Conservation (phyloP, 2,113 vertebrate species). For the Neogale vison region DNA sequence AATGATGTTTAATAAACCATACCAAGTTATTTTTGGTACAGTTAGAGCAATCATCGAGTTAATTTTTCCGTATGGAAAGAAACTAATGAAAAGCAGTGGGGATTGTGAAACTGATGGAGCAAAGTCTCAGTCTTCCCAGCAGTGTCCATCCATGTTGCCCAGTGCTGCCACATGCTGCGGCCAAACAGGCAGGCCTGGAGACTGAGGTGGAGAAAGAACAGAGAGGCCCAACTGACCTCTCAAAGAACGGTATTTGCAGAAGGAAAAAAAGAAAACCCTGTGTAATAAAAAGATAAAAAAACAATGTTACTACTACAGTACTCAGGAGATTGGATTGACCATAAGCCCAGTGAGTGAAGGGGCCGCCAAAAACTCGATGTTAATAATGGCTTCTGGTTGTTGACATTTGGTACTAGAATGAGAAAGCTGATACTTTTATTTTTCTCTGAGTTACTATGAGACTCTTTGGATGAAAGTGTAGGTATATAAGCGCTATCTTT, state of each 20-base stretch:
- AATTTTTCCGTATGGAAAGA: conserved; percentile 35
- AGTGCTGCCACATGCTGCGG: fast-evolving
- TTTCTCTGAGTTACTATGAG: neutral
- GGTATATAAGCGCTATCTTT: neutral
- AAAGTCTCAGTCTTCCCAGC: conserved; percentile 7
- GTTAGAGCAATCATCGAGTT: conserved; percentile 6
- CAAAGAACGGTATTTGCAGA: neutral
- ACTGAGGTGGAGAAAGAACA: neutral
- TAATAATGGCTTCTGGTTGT: neutral
- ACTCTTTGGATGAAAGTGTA: neutral
- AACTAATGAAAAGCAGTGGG: neutral
- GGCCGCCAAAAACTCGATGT: neutral
- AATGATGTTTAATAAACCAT: conserved; percentile 44
- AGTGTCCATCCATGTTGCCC: neutral
- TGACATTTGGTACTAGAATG: neutral
- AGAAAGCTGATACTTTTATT: neutral
- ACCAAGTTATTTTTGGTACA: conserved; percentile 30
- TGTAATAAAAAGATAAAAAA: neutral
- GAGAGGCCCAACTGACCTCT: neutral
- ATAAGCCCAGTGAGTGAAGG: neutral
- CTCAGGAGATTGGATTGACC: neutral
- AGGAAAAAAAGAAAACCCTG: neutral
- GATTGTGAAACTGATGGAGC: neutral
- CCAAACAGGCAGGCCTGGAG: neutral
- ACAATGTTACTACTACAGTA: neutral